Base-by-base conservation (phyloP, 2,888 invertebrate species). In the Drosophila helvetica region DNA sequence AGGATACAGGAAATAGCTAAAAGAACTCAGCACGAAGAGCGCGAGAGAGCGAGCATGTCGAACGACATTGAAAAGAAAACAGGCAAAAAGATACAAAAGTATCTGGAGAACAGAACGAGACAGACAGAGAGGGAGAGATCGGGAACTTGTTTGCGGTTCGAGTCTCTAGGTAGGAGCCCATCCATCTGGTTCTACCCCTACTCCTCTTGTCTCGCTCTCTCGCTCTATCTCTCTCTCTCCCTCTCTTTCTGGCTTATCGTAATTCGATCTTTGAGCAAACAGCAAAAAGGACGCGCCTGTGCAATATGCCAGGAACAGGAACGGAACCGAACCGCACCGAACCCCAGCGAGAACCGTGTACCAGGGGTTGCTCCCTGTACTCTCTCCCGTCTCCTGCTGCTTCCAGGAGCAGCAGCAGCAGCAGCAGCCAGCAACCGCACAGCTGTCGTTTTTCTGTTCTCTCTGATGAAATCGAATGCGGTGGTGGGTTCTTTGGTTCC, bases 231-330 rank as follows among this genome's bases (percentile, higher is more conserved):
- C 17, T 10, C 27, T 43, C 6, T 19, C 61, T 27, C 27, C 10
- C n/a, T 72, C 48, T 3, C 38, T 22, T 19, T 42, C n/a, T 53
- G 65, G 47, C 42, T 66, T 88, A 74, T 86, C 84, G 81, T 78
- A 81, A 81, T 88, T 81, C 75, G 81, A 81, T 88, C 81, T 77
- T 66, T 64, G 77, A 66, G 86, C 86, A 82, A 70, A 67, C 80
- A 75, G 78, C 72, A 64, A 80, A 86, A 86, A 88, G 86, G 86
- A 80, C 88, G 89, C 84, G 80, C 75, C 79, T 85, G 81, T 81
- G 81, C 81, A 87, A 81, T 81, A 87, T 81, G 88, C 85, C 54
- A 64, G 65, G 64, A 63, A 38, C 27, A 27, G 27, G 27, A 27
- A 27, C 25, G 7, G 53, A 51, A 38, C 4, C 22, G 22, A 0